phyloP scores from a whole-genome alignment of 2,797 vertebrate species.

The Neomorphus geoffroyi region DNA sequence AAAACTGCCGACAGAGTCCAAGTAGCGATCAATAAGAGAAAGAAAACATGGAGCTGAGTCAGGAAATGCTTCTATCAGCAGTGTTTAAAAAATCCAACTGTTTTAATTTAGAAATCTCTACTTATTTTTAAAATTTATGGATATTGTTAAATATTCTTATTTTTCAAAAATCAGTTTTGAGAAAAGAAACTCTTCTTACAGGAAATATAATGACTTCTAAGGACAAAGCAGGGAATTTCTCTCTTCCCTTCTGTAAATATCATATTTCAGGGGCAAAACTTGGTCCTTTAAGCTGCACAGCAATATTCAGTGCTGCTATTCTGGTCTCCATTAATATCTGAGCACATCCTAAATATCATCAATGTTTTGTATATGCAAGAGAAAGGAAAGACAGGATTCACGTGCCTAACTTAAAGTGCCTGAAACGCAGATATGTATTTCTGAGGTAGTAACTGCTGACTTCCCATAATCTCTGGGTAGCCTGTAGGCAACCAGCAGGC shows the following conservation, averaged over 20 bases:
- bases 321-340: neutral
- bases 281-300: neutral
- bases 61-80: neutral
- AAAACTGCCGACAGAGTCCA: rapidly evolving
- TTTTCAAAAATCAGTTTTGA: neutral
- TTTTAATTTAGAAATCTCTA: neutral
- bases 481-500: neutral
- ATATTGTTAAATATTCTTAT: neutral
- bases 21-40: neutral
- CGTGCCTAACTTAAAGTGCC: neutral
- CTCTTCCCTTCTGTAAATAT: neutral
- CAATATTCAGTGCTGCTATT: neutral
- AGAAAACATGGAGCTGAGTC: neutral
- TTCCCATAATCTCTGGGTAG: neutral
- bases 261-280: neutral
- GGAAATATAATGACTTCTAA: neutral
- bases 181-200: neutral
- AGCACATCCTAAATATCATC: neutral
- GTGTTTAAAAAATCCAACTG: neutral
- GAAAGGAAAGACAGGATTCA: neutral
- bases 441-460: neutral
- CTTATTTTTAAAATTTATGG: neutral
- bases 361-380: neutral
- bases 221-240: neutral
- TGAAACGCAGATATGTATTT: neutral